A percentile compares a stretch with the other conserved stretches of the same genome.
Evolutionary conservation across 2,113 vertebrate genomes (phyloP).

Genomic region (Clarias magur): DNA sequence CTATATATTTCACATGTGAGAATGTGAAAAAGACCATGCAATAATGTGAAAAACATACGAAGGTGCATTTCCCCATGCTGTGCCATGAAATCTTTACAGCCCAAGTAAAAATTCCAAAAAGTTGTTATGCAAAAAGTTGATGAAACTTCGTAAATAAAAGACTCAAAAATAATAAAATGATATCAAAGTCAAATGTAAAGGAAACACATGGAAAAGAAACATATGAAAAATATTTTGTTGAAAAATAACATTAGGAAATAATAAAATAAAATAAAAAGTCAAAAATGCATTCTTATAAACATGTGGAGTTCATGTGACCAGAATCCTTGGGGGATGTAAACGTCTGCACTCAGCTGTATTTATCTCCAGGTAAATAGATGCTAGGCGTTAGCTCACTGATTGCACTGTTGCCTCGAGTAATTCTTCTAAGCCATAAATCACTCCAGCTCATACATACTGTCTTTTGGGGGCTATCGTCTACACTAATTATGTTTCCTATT

Average conservation of each 20-base stretch:
- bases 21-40: neutral
- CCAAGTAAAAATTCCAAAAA: neutral
- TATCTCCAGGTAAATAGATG: slow-evolving; percentile 1
- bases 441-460: slow-evolving; percentile 29
- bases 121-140: neutral
- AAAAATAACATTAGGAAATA: neutral
- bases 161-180: no score
- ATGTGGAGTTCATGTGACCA: neutral
- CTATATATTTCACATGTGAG: neutral
- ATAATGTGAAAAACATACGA: no score
- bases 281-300: neutral
- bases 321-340: neutral
- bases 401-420: slow-evolving; percentile 34
- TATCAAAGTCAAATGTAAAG: neutral
- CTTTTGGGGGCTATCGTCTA: slow-evolving; percentile 45
- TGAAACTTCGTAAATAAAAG: neutral
- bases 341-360: neutral
- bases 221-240: neutral
- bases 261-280: no score
- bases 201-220: neutral
- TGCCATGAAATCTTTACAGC: neutral
- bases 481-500: slow-evolving; percentile 46
- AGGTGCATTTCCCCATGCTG: neutral
- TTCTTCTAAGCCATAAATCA: slow-evolving; percentile 44
- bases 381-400: slow-evolving; percentile 23